These are phyloP conservation scores for Pteropus alecto DNA, from an alignment of 2,113 vertebrate species.

Conservation along the genomic window DNA sequence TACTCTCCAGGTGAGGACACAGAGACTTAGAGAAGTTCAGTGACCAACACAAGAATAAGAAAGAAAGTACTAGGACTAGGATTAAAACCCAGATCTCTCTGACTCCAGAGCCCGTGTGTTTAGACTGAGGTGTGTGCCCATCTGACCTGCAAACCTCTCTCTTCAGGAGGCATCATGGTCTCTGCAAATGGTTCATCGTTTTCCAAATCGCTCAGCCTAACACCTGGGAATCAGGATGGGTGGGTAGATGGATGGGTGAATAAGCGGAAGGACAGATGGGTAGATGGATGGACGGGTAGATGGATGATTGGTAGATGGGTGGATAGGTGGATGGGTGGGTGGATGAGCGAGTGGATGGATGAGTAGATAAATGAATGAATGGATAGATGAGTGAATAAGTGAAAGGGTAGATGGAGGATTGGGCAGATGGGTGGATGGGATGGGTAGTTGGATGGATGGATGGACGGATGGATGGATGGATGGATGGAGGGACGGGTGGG, in stretches of 20 bases:
- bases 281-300: not conserved
- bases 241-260: not conserved
- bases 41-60: not conserved
- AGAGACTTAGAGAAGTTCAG: not conserved
- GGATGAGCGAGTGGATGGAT: accelerated
- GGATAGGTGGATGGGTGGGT: not conserved
- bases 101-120: not conserved
- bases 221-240: not conserved
- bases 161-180: not conserved
- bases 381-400: too few species aligned
- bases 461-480: too few species aligned
- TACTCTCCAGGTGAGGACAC: not conserved
- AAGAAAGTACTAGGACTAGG: not conserved
- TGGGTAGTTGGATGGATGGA: too few species aligned
- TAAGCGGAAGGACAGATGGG: too few species aligned
- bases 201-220: not conserved
- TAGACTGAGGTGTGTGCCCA: not conserved
- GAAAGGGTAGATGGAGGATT: too few species aligned
- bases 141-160: accelerated
- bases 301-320: not conserved
- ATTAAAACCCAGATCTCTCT: not conserved
- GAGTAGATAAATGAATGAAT: accelerated
- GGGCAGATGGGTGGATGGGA: too few species aligned
- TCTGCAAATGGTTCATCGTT: not conserved
- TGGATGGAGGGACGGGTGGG: too few species aligned